Evolutionary conservation across 2,113 vertebrate species (phyloP), one percentile per base, ranked within the genome.

Genomic region (Perccottus glenii): DNA sequence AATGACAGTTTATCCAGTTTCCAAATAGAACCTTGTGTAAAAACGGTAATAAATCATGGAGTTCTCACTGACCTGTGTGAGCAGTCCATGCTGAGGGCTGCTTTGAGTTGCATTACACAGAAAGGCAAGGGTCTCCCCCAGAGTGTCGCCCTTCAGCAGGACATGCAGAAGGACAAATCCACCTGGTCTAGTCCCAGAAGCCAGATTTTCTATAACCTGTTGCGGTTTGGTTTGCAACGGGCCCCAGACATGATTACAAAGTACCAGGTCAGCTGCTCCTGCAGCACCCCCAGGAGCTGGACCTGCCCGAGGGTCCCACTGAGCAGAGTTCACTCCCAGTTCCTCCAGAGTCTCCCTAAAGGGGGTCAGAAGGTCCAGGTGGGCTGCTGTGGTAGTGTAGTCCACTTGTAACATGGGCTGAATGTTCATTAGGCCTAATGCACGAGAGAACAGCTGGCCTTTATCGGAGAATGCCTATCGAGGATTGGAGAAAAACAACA

Each of bases 141-240:
- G 80, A 4, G 90, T 87, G 50, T 95, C 89, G 40, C 94, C 96
- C 57, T 87, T 90, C 11, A 98, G 93, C 68, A 98, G 86, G 0
- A 93, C 91, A 84, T 99, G 97, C 3, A 99, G 32, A 50, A 99
- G 88, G 62, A 99, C 49, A 84, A 99, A 99, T 0, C 96, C 98
- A 0, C 93, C 93, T 42, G 94, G 92, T 80, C 91, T 95, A 36
- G 93, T 81, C 12, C 92, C 90, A 4, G 95, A 94, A 4, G 74
- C 77, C 88, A 99, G 91, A 78, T 98, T 94, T 52, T 69, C n/a
- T 38, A 98, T 33, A 2, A 94, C 80, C 3, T 72, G 47, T n/a
- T 55, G 2, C 0, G 90, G 80, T 33, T 93, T 89, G 0, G n/a
- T 70, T 1, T 81, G 77, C 0, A 87, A 42, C 7, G 81, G 48